Base-by-base conservation (phyloP, 2,797 vertebrate species). In the Tarsius wallacei region DNA sequence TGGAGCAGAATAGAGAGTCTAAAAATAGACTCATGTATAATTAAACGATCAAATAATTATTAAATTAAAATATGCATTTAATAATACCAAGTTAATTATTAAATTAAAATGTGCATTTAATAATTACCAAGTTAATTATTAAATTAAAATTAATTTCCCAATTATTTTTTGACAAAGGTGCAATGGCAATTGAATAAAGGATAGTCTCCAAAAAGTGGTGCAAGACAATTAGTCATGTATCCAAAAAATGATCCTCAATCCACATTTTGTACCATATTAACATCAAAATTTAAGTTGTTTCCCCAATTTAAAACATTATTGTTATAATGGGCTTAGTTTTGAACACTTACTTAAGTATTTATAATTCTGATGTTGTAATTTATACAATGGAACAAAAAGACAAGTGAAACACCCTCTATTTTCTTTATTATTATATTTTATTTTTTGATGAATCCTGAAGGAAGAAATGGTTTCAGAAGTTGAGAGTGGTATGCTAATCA, bases 401-500 rank as follows among this genome's bases (percentile, higher is more conserved):
- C 0, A 31, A 78, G 5, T 0, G 90, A 86, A 94, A 63, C 0
- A 19, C 1, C 0, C 1, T 12, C 8, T n/a, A 57, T 33, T 61
- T 94, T 42, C 49, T 74, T 49, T 49, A 42, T 42, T 42, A 42
- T 42, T 42, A 42, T 42, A 33, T 47, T 36, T 85, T 17, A 16
- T 73, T 70, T 74, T 63, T 85, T 73, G 1, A n/a, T 53, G 31
- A 91, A 64, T 74, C 0, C 19, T 49, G 70, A 73, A 11, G 84
- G 26, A 96, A 91, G 15, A 15, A 77, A 64, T 55, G 14, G 22
- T 49, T 82, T 94, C 33, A 63, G 86, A 91, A 80, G 59, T 16
- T 21, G 49, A 84, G 31, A 93, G 2, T 14, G 17, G 8, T 57
- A 2, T 7, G 7, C 14, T 61, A 11, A 93, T 61, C 24, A 81